Base-by-base conservation (phyloP, 1,140 invertebrate species). In the Mercenaria mercenaria region DNA sequence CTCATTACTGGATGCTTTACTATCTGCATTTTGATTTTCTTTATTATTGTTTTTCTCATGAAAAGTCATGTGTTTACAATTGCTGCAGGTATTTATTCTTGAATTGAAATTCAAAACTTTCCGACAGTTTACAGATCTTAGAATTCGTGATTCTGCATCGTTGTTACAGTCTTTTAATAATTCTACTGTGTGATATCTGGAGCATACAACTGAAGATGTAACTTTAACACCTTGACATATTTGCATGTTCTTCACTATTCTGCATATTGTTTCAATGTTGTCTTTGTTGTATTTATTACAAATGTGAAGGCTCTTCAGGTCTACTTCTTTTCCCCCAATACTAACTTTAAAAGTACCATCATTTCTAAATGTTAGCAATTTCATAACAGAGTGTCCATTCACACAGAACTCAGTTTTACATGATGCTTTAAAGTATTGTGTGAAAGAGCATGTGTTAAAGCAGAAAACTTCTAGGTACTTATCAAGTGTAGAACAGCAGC, bases 171-270 rank as follows among this genome's bases (percentile, higher is more conserved):
- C 72, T 20, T 41, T 41, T 41, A 41, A 76, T 37, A n/a, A 6
- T 76, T 76, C 72, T 43, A 76, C 20, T 43, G 39, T 41, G 26
- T 76, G 72, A 41, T 29, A 76, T 43, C 72, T 50, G 41, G 72
- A 11, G 34, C 13, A 41, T 41, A 43, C 39, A 43, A 76, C 43
- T 20, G 37, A 43, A 43, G 2, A 6, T n/a, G 34, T 10, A 3
- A 76, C n/a, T 15, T 43, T 11, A 10, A 76, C 72, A 4, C 72
- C 72, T 26, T n/a, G 13, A 43, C 72, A 76, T 11, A 41, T 18
- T 43, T 76, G 13, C 34, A 76, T 39, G 10, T 13, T 43, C 10
- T 76, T 76, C 41, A 76, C 72, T 43, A 76, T 76, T 2, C 13
- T 29, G 32, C 10, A 76, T 20, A 76, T 37, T 29, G 32, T 15